These are phyloP conservation scores for Liodrosophila aerea DNA, from an alignment of 2,888 invertebrate species.

Conservation along the genomic window DNA sequence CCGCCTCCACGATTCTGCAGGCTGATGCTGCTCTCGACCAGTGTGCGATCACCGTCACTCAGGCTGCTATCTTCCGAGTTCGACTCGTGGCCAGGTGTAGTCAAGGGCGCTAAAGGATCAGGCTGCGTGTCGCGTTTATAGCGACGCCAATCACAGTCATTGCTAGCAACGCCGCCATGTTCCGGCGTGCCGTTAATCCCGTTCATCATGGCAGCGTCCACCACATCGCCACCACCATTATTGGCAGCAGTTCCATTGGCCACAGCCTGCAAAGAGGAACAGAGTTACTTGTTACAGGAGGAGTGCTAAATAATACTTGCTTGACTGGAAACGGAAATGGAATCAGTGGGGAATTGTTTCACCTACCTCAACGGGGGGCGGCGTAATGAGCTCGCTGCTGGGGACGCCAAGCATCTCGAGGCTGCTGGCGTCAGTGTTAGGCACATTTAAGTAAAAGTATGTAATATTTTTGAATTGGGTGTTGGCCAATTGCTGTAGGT, in stretches of 20 bases:
- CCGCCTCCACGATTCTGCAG: conserved; percentile 75
- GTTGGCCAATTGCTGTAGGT: conserved; percentile 72
- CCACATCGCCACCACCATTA: conserved; percentile 77
- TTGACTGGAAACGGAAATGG: neutral
- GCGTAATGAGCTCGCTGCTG: conserved; percentile 68
- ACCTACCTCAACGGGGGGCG: conserved; percentile 29
- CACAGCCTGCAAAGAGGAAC: conserved; percentile 33
- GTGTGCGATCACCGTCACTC: conserved; percentile 87
- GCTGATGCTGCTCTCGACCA: conserved; percentile 79
- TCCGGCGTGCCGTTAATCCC: conserved; percentile 36
- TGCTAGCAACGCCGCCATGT: conserved; percentile 27
- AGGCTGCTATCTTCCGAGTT: conserved; percentile 90
- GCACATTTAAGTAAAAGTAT: conserved; percentile 85
- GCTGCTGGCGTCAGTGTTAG: conserved; percentile 85
- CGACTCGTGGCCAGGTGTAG: conserved; percentile 83
- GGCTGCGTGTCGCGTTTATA: conserved; percentile 55
- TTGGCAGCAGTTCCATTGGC: conserved; percentile 64
- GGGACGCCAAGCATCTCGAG: conserved; percentile 83
- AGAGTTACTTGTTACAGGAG: conserved; percentile 29
- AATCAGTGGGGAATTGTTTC: neutral
- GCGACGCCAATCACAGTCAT: conserved; percentile 62
- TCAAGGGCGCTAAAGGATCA: conserved; percentile 79
- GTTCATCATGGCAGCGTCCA: conserved; percentile 80
- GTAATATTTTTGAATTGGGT: conserved; percentile 85
- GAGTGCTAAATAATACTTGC: conserved; percentile 31